Percentiles rank a stretch among this genome's conserved stretches.
Evolutionary conservation across 1,140 invertebrate species (phyloP).

Genomic region (Babylonia areolata): DNA sequence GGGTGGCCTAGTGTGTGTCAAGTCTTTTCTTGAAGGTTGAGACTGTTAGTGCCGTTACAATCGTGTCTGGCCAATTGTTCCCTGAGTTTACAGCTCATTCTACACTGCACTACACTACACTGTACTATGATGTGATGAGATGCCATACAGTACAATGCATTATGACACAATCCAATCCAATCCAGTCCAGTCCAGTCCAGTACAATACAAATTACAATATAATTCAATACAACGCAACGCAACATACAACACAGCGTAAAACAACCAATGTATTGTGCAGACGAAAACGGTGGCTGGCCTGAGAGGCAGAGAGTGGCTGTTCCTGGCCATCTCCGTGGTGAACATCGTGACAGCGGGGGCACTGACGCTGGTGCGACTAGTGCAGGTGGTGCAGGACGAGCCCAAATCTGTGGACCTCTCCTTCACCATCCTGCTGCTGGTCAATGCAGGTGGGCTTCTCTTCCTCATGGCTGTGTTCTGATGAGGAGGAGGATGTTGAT

Average conservation of each 20-base stretch:
- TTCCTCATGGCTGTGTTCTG: too few relatives aligned
- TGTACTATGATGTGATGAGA: not conserved
- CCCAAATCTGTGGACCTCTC: conserved; percentile 63
- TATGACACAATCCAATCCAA: not conserved
- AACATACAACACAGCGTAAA: too few relatives aligned
- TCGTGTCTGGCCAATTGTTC: too few relatives aligned
- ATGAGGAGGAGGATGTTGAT: too few relatives aligned
- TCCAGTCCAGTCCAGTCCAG: not conserved
- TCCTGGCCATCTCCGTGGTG: conserved; percentile 57
- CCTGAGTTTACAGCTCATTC: too few relatives aligned
- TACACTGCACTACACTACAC: too few relatives aligned
- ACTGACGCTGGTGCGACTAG: conserved; percentile 62
- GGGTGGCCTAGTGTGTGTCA: too few relatives aligned
- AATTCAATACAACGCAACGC: too few relatives aligned
- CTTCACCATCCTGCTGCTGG: conserved; percentile 65
- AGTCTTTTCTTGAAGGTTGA: too few relatives aligned
- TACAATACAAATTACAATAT: not conserved
- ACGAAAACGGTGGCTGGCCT: conserved; percentile 65
- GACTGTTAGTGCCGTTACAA: too few relatives aligned
- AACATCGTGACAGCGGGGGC: conserved; percentile 65
- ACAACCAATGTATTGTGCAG: conserved; percentile 41
- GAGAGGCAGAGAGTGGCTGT: conserved; percentile 58
- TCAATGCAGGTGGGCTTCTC: conserved; percentile 69
- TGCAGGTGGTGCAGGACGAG: conserved; percentile 49
- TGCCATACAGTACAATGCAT: not conserved